phyloP scores from a whole-genome alignment of 1,140 invertebrate species.

The Drosophila truncata region DNA sequence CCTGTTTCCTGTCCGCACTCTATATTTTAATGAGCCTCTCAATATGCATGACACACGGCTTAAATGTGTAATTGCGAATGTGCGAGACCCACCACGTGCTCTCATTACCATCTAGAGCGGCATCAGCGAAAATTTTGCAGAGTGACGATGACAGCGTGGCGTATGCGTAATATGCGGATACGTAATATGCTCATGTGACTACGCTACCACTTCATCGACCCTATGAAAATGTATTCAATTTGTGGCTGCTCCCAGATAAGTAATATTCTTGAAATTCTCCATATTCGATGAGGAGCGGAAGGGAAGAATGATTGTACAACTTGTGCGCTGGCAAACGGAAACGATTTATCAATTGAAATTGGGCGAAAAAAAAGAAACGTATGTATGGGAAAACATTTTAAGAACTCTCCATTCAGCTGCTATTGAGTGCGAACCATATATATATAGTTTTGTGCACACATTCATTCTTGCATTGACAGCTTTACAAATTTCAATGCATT shows the following conservation, averaged over 20 bases:
- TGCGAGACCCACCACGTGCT: constrained; percentile 59
- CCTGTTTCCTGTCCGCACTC: constrained; percentile 30
- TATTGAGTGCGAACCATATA: constrained; percentile 28
- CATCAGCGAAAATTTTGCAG: constrained; percentile 44
- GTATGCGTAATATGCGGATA: constrained; percentile 53
- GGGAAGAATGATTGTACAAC: constrained; percentile 22
- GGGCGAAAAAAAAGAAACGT: constrained; percentile 19
- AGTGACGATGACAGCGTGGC: constrained; percentile 52
- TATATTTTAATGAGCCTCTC: constrained; percentile 77
- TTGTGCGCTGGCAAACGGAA: constrained; percentile 31
- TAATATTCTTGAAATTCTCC: constrained; percentile 35
- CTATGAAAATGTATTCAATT: constrained; percentile 32
- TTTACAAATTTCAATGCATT: constrained; percentile 64
- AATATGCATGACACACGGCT: constrained; percentile 81
- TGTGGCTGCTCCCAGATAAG: constrained; percentile 39
- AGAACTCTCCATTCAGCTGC: constrained; percentile 39
- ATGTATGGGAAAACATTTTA: constrained; percentile 29
- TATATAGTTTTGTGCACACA: constrained; percentile 17
- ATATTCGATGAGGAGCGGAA: neutral
- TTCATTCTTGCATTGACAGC: constrained; percentile 49
- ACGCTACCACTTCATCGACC: constrained; percentile 8
- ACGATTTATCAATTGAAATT: constrained; percentile 50
- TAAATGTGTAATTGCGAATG: constrained; percentile 76
- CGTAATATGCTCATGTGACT: constrained; percentile 37
- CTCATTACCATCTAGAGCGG: constrained; percentile 37